Conservation (phyloP, 2,797 vertebrate genomes). For the Crax fasciolata region DNA sequence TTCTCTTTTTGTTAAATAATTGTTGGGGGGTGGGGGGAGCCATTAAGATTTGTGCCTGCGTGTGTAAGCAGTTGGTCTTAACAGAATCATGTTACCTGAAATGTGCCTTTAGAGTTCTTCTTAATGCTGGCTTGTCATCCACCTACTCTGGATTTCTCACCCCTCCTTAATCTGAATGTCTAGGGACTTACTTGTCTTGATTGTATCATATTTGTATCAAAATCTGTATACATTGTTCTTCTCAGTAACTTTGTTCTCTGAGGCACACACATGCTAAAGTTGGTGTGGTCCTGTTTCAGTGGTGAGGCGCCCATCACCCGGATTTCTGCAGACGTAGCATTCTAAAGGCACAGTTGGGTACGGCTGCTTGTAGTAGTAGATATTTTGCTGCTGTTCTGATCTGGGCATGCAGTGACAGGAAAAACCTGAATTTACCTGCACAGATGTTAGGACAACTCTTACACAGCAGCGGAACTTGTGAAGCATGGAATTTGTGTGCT, state of each 20-base stretch:
- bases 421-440: conserved; percentile 39
- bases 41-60: conserved; percentile 77
- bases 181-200: conserved; percentile 47
- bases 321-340: conserved; percentile 39
- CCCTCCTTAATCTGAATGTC: conserved; percentile 27
- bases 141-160: not conserved
- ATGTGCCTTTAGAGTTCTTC: conserved; percentile 82
- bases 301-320: conserved; percentile 19
- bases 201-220: conserved; percentile 31
- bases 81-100: conserved; percentile 77
- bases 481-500: conserved; percentile 74
- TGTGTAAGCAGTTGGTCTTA: conserved; percentile 77
- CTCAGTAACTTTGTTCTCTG: not conserved
- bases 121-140: conserved; percentile 48
- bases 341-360: conserved; percentile 81
- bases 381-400: conserved; percentile 75
- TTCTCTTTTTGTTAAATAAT: conserved; percentile 77
- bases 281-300: not conserved
- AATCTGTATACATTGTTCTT: conserved; percentile 12
- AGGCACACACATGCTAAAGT: not conserved
- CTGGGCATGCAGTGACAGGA: conserved; percentile 63
- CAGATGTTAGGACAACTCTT: conserved; percentile 55
- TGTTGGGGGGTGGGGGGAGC: not conserved
- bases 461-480: conserved; percentile 74
- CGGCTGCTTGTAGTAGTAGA: conserved; percentile 73